phyloP scores from a whole-genome alignment of 2,888 invertebrate genomes.

The Glyphotaelius pellucidus region DNA sequence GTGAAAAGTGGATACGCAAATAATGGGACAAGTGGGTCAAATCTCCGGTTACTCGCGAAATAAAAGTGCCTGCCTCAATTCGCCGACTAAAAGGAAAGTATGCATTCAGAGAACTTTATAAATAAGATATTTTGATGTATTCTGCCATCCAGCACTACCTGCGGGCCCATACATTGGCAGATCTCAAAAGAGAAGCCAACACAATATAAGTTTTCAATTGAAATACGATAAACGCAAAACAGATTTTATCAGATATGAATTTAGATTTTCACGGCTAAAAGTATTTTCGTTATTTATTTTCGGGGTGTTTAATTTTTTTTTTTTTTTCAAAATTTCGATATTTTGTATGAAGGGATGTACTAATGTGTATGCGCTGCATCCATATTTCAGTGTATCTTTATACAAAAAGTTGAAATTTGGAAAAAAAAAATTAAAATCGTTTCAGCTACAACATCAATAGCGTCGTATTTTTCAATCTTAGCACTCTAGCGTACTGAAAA shows the following conservation, averaged over 20 bases:
- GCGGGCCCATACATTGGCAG: not conserved
- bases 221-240: not conserved
- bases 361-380: no score
- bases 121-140: not conserved
- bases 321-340: no score
- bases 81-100: slow-evolving; percentile 18
- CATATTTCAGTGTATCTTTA: no score
- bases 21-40: not conserved
- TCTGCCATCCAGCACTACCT: not conserved
- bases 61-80: not conserved
- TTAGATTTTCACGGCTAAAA: no score
- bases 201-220: not conserved
- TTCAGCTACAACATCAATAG: no score
- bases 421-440: no score
- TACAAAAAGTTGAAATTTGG: no score
- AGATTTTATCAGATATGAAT: not conserved
- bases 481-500: no score
- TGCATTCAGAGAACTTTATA: slow-evolving; percentile 4
- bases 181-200: not conserved
- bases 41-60: not conserved
- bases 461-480: no score
- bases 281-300: no score
- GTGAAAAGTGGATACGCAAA: not conserved
- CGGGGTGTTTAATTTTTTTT: no score
- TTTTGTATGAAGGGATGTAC: no score